Evolutionary conservation across 2,888 invertebrate genomes (phyloP), one percentile per base, ranked within the genome.

Genomic region (Sycophila texana): DNA sequence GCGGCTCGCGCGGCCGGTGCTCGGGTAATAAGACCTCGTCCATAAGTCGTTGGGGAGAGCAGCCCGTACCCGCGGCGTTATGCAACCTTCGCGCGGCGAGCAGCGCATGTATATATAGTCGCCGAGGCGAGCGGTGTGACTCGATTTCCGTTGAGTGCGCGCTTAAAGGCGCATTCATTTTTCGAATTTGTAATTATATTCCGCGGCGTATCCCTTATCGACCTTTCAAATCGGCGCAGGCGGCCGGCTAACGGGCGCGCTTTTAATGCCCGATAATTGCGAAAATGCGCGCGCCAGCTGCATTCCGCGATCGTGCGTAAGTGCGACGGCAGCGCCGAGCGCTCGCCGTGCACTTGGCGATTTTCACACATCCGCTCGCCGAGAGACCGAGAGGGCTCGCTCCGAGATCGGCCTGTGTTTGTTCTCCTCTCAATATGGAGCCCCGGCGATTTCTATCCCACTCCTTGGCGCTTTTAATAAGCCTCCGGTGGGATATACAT

Each of bases 181-280:
- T 85, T 86, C 85, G 85, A 87, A 87, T 86, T 87, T 86, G 84
- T 84, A 87, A 87, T 87, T 87, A 87, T 87, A 87, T 86, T 86
- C 86, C 85, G 82, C 65, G 55, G 13, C 39, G 47, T 83, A 82
- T 83, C 82, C 82, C 85, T 88, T 88, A 88, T 88, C 88, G 85
- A 84, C 87, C 88, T 88, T 88, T 88, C 87, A 84, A 88, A 88
- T 88, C 88, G 81, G 77, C 75, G 26, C 60, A 55, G 18, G 60
- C 67, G 49, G 58, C 47, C 47, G 77, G 81, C 76, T 49, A 14
- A 49, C 82, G 83, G 82, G 81, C 80, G 81, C 78, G 79, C 71
- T 81, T 26, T 84, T 83, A 85, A 66, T 72, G 71, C 85, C 75
- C 83, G 83, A 86, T 87, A 87, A 87, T 87, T 87, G 86, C 87